Base-by-base conservation (phyloP, 2,113 vertebrate species). In the Felis chaus region DNA sequence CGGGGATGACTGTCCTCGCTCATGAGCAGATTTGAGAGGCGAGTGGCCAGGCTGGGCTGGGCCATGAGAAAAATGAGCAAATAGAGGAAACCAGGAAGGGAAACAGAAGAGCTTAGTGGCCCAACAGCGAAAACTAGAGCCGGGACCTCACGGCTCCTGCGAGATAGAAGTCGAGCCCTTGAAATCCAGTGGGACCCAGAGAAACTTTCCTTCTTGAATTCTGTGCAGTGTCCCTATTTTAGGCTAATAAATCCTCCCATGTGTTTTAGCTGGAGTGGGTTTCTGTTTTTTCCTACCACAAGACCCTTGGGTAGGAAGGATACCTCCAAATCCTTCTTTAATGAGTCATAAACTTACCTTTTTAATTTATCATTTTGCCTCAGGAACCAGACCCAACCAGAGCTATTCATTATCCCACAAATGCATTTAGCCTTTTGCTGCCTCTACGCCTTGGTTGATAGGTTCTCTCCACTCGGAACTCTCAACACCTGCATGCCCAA, bases 281-380 rank as follows among this genome's bases (percentile, higher is more conserved):
- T 93, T 95, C 80, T 87, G 10, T 79, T 86, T 90, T 74, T 96
- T 94, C 27, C 76, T 80, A 79, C 25, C 71, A 36, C 91, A 88
- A 91, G 14, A 48, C 68, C 8, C 8, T 82, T 85, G 33, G 50
- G 41, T 82, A 91, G 29, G 41, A 85, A 91, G 29, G 78, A 73
- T 48, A 82, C n/a, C 21, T 86, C 90, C 65, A 78, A 91, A 76
- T 85, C 66, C 25, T 95, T 89, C 79, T 76, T 53, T 31, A 69
- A 41, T 11, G 63, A 95, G 57, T 76, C 66, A 68, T 66, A 71
- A 19, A 39, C 41, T 53, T 86, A 65, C 81, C 23, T 8, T 94
- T 80, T 93, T 55, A 78, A 89, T 23, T 33, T 18, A 53, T 11
- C 50, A 2, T 76, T 91, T 96, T 2, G 31, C 27, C 25, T 92